These are phyloP conservation scores for Eueremaeus valkanovi DNA, from an alignment of 2,888 invertebrate genomes.

Conservation along the genomic window DNA sequence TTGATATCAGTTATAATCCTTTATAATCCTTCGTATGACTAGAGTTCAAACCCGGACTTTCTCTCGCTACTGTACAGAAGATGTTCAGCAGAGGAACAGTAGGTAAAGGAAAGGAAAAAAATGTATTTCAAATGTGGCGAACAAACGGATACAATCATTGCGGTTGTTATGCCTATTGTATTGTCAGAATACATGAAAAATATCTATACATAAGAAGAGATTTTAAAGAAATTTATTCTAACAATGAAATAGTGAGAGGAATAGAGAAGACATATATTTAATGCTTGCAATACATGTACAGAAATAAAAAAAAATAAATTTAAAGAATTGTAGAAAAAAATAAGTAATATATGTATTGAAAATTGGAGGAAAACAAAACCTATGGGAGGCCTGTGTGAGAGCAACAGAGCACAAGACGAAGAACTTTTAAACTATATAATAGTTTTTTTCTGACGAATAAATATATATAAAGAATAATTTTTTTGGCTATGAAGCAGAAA, in stretches of 20 bases:
- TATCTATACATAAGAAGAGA: too few relatives aligned
- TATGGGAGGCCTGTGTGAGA: not conserved
- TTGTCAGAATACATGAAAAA: not conserved
- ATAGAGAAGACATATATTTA: not conserved
- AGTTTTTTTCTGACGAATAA: not conserved
- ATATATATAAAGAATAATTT: not conserved
- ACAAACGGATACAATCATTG: slow-evolving; percentile 29
- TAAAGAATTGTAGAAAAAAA: not conserved
- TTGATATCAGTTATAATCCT: too few relatives aligned
- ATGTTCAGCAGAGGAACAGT: not conserved
- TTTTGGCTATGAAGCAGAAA: not conserved
- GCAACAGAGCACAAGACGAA: not conserved
- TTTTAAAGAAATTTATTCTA: not conserved
- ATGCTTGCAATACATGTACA: too few relatives aligned
- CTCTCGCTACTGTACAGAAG: not conserved
- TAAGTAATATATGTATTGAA: not conserved
- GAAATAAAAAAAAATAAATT: not conserved
- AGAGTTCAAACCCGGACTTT: too few relatives aligned
- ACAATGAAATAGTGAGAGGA: not conserved
- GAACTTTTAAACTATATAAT: not conserved
- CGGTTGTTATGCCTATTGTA: slow-evolving; percentile 19
- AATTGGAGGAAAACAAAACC: slow-evolving; percentile 1
- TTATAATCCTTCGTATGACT: too few relatives aligned
- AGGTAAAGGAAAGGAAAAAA: not conserved
- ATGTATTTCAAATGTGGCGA: not conserved